Evolutionary conservation across 2,797 vertebrate genomes (phyloP), one percentile per base, ranked within the genome.

Genomic region (Coccyzus lansbergi): DNA sequence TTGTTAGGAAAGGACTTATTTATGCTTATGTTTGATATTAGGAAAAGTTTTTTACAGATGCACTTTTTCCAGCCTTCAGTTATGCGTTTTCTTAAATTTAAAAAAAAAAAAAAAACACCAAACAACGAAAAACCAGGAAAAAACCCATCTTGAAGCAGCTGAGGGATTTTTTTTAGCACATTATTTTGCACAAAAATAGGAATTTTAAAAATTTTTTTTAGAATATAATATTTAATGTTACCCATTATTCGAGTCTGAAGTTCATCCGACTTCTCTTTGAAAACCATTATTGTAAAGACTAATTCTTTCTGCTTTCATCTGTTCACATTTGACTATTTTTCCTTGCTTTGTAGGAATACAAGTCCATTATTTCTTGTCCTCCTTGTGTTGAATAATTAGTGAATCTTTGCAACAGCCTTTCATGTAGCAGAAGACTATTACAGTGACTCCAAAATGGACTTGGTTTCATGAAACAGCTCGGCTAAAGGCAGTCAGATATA

Each of bases 81-180:
- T 86, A 64, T 65, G 76, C 53, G 80, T 86, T 86, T 95, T 93
- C 72, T 85, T 80, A 85, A 79, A 85, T 80, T 64, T 76, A 86
- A 77, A 25, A n/a, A 33, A 13, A n/a, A 77, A 38, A n/a, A 53
- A 7, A n/a, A n/a, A n/a, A n/a, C n/a, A n/a, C n/a, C 10, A 55
- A 67, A 74, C n/a, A 91, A 51, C 31, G n/a, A n/a, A n/a, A n/a
- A n/a, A n/a, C n/a, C 38, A 38, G n/a, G n/a, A 38, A 82, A 59
- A 69, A 40, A 19, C 18, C 10, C 40, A 82, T 14, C 38, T 33
- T 62, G 59, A 83, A 89, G 71, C 29, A 77, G 10, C 46, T 72
- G 46, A 83, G 77, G 42, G 53, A 52, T 77, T 92, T 60, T 77
- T 90, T 12, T 65, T 60, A 29, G 13, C 7, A n/a, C 59, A 29